phyloP scores from a whole-genome alignment of 2,113 vertebrate genomes.

The Gorsachius goisagi region DNA sequence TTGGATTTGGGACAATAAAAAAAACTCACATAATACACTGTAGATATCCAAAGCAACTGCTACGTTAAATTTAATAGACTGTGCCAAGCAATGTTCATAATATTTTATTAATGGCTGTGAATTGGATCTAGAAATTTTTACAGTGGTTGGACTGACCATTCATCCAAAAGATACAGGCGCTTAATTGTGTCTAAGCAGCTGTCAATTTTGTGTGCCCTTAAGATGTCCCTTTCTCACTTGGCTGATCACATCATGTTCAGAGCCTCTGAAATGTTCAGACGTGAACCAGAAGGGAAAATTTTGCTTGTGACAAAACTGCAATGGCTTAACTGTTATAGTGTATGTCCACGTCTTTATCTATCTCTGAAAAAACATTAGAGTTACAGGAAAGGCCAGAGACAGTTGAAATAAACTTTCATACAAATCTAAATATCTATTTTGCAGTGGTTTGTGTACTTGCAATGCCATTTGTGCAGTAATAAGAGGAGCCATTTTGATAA shows the following conservation, averaged over 20 bases:
- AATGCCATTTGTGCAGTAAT: background rate
- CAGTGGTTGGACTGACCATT: constrained; percentile 23
- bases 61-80: background rate
- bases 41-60: background rate
- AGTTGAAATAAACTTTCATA: background rate
- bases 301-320: background rate
- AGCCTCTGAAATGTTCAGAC: background rate
- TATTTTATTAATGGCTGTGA: constrained; percentile 33
- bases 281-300: constrained; percentile 13
- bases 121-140: constrained; percentile 1
- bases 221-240: constrained; percentile 26
- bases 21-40: background rate
- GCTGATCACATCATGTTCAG: background rate
- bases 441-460: background rate
- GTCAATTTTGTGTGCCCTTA: constrained; percentile 39
- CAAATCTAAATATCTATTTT: background rate
- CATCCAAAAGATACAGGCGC: constrained; percentile 17
- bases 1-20: background rate
- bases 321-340: background rate
- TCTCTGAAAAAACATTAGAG: background rate
- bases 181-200: constrained; percentile 60
- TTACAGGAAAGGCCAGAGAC: background rate
- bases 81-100: background rate
- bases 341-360: background rate
- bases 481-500: background rate